Evolutionary conservation across 2,113 vertebrate species (phyloP), one percentile per base, ranked within the genome.

Genomic region (Sapajus apella): DNA sequence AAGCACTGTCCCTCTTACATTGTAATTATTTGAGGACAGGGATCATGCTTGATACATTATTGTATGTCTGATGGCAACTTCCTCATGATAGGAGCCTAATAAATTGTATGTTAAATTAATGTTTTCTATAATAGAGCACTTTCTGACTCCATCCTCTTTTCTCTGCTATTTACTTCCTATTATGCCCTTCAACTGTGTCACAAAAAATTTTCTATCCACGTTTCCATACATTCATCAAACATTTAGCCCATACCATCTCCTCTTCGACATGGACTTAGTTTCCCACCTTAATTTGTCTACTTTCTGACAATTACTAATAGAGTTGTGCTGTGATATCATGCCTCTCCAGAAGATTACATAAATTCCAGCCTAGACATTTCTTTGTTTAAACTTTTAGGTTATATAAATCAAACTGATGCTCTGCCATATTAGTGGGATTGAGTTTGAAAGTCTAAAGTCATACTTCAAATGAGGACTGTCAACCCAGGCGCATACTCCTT

Each of bases 131-230:
- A n/a, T 89, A 35, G 47, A 50, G 70, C 52, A 64, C 58, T 95
- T 96, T 81, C 37, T 89, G 58, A 86, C 20, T 95, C n/a, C 32
- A 66, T 96, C 30, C 23, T 94, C 27, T 84, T 68, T 88, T 92
- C 40, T 90, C 18, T 95, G 27, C 47, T 68, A 1, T 85, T 80
- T 91, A 18, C 95, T 94, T 95, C 68, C 27, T 55, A 84, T 86
- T 1, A 6, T 77, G 89, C 61, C 64, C 21, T 96, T 85, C 75
- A 72, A 64, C 23, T 56, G 25, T 77, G 25, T 80, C 45, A 47
- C 45, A 82, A 64, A 68, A 21, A 52, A 4, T 94, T 85, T 90
- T 37, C 27, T 47, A 21, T 84, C 47, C 30, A 1, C 40, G 3
- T 91, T 55, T 73, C 30, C 40, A 58, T 32, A 96, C 1, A 61